Base-by-base conservation (phyloP, 2,113 vertebrate species). In the Crypturellus undulatus region DNA sequence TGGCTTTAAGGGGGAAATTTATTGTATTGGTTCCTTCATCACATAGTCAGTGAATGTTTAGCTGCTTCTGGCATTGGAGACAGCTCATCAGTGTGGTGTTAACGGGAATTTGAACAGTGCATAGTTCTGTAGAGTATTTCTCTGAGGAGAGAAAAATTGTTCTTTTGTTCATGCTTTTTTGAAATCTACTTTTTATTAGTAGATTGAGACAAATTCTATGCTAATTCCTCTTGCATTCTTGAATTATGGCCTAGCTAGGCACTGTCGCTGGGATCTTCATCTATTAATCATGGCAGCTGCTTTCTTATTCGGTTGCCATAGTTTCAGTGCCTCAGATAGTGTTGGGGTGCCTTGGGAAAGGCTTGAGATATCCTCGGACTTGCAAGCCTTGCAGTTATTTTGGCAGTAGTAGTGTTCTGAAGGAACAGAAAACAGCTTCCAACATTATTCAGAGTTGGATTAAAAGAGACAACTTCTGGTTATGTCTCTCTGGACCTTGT, bases 261-360 rank as follows among this genome's bases (percentile, higher is more conserved):
- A 94, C 92, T 98, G 98, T 98, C 98, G 67, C 98, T 95, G 98
- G 98, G 97, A 98, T 98, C 98, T 99, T 99, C 99, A 99, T 99
- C 99, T 99, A 99, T 99, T 99, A 99, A 99, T 99, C 99, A 99
- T 99, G 98, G 98, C 98, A 98, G 97, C 99, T 98, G 98, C 98
- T 99, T 99, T 99, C 98, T 98, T 98, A 98, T 99, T 99, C 98
- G 76, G 99, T 99, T 99, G 99, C 99, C 99, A 99, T 99, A 99
- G 99, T 99, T 99, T 99, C 99, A 98, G 97, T 98, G 98, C 98
- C 98, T 98, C 98, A 98, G 98, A 99, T 98, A 98, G 98, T 98
- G 98, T 98, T 98, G 98, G 98, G 98, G 98, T 99, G 98, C 98
- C 98, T 98, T 97, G 98, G 98, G 98, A 98, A 98, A 98, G 98